Base-by-base conservation (phyloP, 1,140 invertebrate species). In the Melipona quadrifasciata region DNA sequence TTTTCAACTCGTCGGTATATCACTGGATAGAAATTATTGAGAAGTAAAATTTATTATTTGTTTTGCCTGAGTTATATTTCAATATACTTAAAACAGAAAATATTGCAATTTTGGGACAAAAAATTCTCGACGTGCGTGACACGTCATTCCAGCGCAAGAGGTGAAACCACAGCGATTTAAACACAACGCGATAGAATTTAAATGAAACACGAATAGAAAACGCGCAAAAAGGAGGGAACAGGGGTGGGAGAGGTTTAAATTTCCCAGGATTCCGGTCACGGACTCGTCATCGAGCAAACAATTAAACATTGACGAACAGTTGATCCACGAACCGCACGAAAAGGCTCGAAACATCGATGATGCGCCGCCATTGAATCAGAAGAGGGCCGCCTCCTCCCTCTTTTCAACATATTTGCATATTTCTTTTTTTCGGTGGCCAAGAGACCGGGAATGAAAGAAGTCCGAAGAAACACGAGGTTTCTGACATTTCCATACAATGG, bases 401-500 rank as follows among this genome's bases (percentile, higher is more conserved):
- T 47, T 16, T 39, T 53, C n/a, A 65, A 19, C 65, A 71, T 47
- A 47, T 83, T 83, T 78, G 39, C 82, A 83, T 79, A 53, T 21
- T 64, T 51, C 76, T 83, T 77, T 77, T 31, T 83, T 83, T 83
- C 65, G 75, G 67, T 61, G 64, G 24, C 47, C 55, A 47, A 55
- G 55, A 74, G 82, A 79, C 75, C 65, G 34, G 76, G 76, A 67
- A 72, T 70, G 64, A 80, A 84, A 65, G 70, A 79, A 64, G 57
- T 57, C 55, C 55, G 80, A 71, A 77, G 80, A 71, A 83, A 84
- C 82, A 80, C 75, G 86, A 78, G 88, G 84, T 86, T 85, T 82
- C 86, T 87, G 87, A 73, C 81, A 93, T 93, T 93, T 92, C 89
- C 92, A 93, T 93, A 93, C 93, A 93, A 93, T 93, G 89, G 84